Percentiles rank a stretch among this genome's conserved stretches.
phyloP scores from a whole-genome alignment of 92 coral and sea anemone genomes.

The Heliopora coerulea region DNA sequence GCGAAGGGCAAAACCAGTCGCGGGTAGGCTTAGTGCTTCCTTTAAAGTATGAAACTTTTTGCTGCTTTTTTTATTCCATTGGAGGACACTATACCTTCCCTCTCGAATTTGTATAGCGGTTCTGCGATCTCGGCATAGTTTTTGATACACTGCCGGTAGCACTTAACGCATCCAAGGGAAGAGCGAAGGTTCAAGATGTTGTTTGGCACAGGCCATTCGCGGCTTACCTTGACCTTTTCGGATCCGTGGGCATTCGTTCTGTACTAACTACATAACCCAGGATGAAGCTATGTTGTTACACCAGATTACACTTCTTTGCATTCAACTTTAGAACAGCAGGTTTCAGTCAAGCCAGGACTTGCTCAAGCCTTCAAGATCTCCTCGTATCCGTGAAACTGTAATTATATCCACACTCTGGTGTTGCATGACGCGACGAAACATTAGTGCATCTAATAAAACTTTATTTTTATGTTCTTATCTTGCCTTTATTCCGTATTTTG shows the following conservation, averaged over 20 bases:
- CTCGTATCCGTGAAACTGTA: no score
- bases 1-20: constrained; percentile 43
- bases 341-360: constrained; percentile 36
- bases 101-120: constrained; percentile 14
- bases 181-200: constrained; percentile 16
- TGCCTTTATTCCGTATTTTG: no score
- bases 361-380: constrained; percentile 48
- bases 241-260: constrained; percentile 28
- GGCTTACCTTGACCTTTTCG: constrained; percentile 6
- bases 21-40: constrained; percentile 30
- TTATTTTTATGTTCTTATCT: no score
- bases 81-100: not conserved
- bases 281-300: not conserved
- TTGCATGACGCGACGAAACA: no score
- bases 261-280: constrained; percentile 33
- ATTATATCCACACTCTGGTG: no score
- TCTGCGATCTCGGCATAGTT: constrained; percentile 26
- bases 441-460: no score
- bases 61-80: constrained; percentile 6
- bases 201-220: constrained; percentile 24
- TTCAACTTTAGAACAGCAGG: constrained; percentile 43
- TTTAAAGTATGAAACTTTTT: constrained; percentile 5
- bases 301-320: constrained; percentile 33
- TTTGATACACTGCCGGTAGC: constrained; percentile 21
- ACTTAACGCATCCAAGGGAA: constrained; percentile 11